Percentiles rank a stretch among this genome's conserved stretches.
Evolutionary conservation across 2,888 invertebrate genomes (phyloP).

Genomic region (Pogonocherus hispidulus): DNA sequence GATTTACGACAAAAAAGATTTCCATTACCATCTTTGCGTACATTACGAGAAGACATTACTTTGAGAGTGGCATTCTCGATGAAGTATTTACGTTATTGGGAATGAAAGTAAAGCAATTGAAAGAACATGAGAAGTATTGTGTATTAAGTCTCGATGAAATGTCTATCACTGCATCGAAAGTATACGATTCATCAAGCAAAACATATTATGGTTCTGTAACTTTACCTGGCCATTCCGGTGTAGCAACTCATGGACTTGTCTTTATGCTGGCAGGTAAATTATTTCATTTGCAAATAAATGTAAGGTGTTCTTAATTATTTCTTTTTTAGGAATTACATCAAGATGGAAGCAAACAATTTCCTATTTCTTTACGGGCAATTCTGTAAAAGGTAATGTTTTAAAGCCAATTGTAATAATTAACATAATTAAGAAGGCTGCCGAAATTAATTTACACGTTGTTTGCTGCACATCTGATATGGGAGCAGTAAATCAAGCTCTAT

Average conservation of each 20-base stretch:
- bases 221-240: too few species aligned
- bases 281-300: too few species aligned
- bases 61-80: neutral
- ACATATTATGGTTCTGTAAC: neutral
- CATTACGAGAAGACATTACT: neutral
- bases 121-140: neutral
- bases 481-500: neutral
- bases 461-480: neutral
- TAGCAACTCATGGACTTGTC: constrained; percentile 53
- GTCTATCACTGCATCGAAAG: neutral
- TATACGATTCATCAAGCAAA: neutral
- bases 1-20: neutral
- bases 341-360: constrained; percentile 57
- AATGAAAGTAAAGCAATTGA: too few species aligned
- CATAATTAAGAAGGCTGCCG: neutral
- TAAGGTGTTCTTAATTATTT: too few species aligned
- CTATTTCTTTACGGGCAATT: constrained; percentile 52
- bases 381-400: constrained; percentile 45
- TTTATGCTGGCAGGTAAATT: constrained; percentile 55
- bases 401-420: neutral
- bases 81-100: too few species aligned
- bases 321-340: too few species aligned
- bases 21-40: neutral
- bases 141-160: neutral
- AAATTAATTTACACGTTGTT: neutral